Evolutionary conservation across 2,113 vertebrate species (phyloP).

Genomic region (chimpanzee (Pan troglodytes)): DNA sequence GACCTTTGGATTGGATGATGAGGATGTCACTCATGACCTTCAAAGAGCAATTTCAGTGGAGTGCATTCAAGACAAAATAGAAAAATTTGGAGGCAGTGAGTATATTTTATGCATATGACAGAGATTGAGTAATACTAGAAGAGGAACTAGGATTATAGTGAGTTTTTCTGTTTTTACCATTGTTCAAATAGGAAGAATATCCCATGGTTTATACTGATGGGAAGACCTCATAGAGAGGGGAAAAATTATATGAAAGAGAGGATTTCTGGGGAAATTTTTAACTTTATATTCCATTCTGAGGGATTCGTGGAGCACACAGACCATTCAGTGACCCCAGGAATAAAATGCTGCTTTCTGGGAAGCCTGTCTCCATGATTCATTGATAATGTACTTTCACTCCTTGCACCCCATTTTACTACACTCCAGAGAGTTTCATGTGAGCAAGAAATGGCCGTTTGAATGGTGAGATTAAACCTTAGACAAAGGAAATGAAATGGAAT

Average conservation of each 20-base stretch:
- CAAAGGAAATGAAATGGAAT: slow-evolving; percentile 35
- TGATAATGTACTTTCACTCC: background rate
- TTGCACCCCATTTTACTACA: background rate
- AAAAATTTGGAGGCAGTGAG: background rate
- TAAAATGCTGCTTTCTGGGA: background rate
- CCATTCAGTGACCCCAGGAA: background rate
- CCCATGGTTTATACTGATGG: background rate
- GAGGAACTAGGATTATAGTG: background rate
- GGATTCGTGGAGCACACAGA: background rate
- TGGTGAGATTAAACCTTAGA: slow-evolving; percentile 22
- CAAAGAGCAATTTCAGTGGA: background rate
- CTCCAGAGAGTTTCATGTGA: background rate
- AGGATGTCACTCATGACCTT: background rate
- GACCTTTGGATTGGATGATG: background rate
- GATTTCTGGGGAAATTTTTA: background rate
- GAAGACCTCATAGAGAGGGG: background rate
- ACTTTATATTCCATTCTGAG: background rate
- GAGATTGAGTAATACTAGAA: background rate
- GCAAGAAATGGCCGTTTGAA: background rate
- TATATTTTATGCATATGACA: background rate
- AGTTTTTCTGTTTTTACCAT: background rate
- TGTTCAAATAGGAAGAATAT: background rate
- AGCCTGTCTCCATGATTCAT: background rate
- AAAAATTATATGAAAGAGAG: background rate
- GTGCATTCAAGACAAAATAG: background rate